Evolutionary conservation across 92 coral and sea anemone genomes (phyloP).

Genomic region (Porites evermanni): DNA sequence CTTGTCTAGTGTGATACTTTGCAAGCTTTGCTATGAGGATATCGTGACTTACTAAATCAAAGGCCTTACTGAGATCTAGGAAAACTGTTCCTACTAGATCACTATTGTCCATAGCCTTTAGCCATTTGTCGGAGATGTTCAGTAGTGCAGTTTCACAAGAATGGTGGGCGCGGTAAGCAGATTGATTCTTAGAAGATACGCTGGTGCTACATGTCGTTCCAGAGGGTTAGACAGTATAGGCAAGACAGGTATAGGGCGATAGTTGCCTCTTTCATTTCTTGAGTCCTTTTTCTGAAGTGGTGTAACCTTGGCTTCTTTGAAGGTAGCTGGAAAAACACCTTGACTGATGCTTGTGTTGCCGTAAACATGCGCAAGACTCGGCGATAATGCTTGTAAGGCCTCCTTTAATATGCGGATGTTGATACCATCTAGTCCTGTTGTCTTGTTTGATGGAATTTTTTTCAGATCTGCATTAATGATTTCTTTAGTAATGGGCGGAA

Average conservation of each 20-base stretch:
- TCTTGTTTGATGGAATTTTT: background rate
- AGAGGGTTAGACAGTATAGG: background rate
- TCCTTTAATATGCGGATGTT: background rate
- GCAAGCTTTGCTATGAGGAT: conserved; percentile 45
- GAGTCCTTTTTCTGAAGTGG: background rate
- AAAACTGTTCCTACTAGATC: conserved; percentile 43
- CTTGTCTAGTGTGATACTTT: conserved; percentile 48
- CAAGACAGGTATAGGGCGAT: background rate
- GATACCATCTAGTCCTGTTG: conserved; percentile 12
- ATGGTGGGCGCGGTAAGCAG: conserved; percentile 40
- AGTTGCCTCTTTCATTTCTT: background rate
- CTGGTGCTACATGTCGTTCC: background rate
- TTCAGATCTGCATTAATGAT: background rate
- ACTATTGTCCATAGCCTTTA: background rate
- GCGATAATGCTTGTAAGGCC: background rate
- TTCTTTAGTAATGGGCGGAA: background rate
- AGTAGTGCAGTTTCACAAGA: conserved; percentile 60
- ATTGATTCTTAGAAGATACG: conserved; percentile 20
- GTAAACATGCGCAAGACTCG: conserved; percentile 11
- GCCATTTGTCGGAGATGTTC: conserved; percentile 41
- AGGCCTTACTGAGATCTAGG: conserved; percentile 18
- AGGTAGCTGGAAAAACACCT: background rate
- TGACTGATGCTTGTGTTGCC: background rate
- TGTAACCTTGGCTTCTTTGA: background rate
- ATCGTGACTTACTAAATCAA: conserved; percentile 46